Base-by-base conservation (phyloP, 2,888 invertebrate species). In the Cartodere bifasciata region DNA sequence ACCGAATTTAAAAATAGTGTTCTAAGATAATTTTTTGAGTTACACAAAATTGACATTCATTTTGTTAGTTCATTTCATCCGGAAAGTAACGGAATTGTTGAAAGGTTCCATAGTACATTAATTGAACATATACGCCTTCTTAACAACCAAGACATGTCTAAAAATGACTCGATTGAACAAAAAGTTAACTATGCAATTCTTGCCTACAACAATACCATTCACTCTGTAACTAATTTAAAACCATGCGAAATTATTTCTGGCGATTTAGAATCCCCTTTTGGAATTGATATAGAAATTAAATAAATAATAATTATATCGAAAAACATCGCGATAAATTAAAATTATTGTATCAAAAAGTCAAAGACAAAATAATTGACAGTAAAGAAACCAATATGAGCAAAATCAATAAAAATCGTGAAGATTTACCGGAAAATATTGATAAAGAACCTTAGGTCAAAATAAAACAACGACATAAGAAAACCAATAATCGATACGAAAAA, bases 151-250 rank as follows among this genome's bases (percentile, higher is more conserved):
- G 28, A 31, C 3, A 11, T 20, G 6, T 32, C 21, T 29, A 32
- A 32, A 31, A 32, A 16, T 3, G 29, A 32, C 13, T 10, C 13
- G 13, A 32, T 32, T 7, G 28, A 29, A 29, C 15, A 29, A 11
- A 32, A 28, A 32, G 13, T 31, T 20, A 31, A 32, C 6, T 29
- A 32, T 16, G 28, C 28, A 13, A 13, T 30, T 10, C 13, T 32
- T 11, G 32, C 32, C 11, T 32, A 31, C 21, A 32, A 32, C 13
- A 32, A 32, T 30, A 32, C 32, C 4, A 32, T 13, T 10, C 29
- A 32, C 7, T 29, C 29, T 2, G 13, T 16, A 16, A 32, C 28
- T 17, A 32, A 32, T 9, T 16, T 31, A n/a, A 31, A 24, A 31
- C 32, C 32, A 9, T 31, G 14, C 15, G 22, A 32, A 21, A 15